Evolutionary conservation across 2,888 invertebrate species (phyloP), one percentile per base, ranked within the genome.

Genomic region (Tetranychus truncatus): DNA sequence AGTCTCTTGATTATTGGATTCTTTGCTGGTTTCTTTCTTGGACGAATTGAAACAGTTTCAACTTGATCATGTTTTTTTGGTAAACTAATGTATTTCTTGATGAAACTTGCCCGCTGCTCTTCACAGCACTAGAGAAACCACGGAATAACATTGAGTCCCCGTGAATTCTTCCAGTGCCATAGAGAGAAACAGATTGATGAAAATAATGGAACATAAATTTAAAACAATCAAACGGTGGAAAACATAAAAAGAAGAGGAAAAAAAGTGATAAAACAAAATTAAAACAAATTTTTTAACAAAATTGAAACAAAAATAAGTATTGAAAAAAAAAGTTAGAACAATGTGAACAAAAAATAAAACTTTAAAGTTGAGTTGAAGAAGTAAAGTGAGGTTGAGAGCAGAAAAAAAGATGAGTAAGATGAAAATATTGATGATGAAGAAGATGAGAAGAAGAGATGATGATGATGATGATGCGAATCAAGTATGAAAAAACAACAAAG

Each of bases 121-220:
- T 80, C 79, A 81, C 80, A 81, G 82, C 82, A 82, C 82, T 77
- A 80, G 81, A 81, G 82, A 81, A 82, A 77, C 80, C 82, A 82
- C 82, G 82, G 81, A 80, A 75, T 77, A 69, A 21, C 66, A 75
- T 78, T 73, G 74, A 75, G 75, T 72, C 76, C 80, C 82, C 82
- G 82, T 82, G 82, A 82, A 82, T 82, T 82, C 82, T 82, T 81
- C 81, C 81, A 81, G 82, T 82, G 82, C 82, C 82, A 82, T 82
- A 20, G 24, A 55, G 20, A 20, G 65, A 34, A 66, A 20, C 11
- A 74, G 21, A 66, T 24, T 20, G 21, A 55, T 9, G 9, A 34
- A 74, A 21, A n/a, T 18, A 66, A 34, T 24, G n/a, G 18, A 55
- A 34, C 15, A 20, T 7, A 20, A n/a, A 20, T 6, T 8, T n/a